Evolutionary conservation across 2,888 invertebrate genomes (phyloP).

Genomic region (Phania funesta): DNA sequence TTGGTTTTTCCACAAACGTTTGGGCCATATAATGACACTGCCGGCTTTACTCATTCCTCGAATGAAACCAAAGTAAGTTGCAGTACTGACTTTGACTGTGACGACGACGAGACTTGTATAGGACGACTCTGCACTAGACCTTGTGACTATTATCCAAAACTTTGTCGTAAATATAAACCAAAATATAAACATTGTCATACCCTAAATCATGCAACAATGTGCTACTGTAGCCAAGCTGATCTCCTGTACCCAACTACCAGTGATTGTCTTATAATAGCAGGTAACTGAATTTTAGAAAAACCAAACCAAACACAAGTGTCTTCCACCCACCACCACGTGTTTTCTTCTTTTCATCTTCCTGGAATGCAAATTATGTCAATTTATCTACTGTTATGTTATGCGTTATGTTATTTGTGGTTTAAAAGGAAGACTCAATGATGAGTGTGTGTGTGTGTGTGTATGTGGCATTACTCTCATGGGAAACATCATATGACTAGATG

Average conservation of each 20-base stretch:
- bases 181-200: conserved; percentile 81
- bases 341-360: conserved; percentile 55
- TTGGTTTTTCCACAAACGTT: conserved; percentile 19
- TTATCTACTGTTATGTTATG: conserved; percentile 60
- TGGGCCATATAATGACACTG: not conserved
- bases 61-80: conserved; percentile 70
- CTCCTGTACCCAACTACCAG: conserved; percentile 76
- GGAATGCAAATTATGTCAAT: conserved; percentile 64
- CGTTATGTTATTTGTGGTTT: conserved; percentile 64
- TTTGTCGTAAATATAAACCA: conserved; percentile 79
- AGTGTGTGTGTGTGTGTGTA: conserved; percentile 54
- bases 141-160: conserved; percentile 79
- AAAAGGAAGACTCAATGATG: conserved; percentile 50
- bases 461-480: conserved; percentile 30
- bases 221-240: conserved; percentile 82
- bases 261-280: conserved; percentile 84
- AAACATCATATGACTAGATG: conserved; percentile 57
- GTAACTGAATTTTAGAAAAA: conserved; percentile 80
- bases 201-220: conserved; percentile 82
- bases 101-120: conserved; percentile 81
- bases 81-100: conserved; percentile 78
- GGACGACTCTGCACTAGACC: conserved; percentile 81
- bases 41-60: not conserved
- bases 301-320: conserved; percentile 67
- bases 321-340: conserved; percentile 56